These are phyloP conservation scores for Chaitophorus viminalis DNA, from an alignment of 2,888 invertebrate species.

Conservation along the genomic window DNA sequence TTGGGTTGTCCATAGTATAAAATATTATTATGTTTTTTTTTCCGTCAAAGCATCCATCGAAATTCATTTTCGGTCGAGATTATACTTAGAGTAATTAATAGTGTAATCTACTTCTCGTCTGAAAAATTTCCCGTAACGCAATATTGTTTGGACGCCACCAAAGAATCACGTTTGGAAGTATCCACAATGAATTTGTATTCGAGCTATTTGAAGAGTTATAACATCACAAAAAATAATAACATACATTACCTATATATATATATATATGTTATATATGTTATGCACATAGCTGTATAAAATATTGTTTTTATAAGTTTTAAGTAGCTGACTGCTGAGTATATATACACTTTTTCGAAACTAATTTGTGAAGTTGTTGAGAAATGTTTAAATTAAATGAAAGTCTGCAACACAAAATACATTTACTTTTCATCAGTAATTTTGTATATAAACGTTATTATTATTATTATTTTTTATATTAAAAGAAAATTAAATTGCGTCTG, in stretches of 20 bases:
- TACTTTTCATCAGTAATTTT: background rate
- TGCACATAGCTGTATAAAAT: background rate
- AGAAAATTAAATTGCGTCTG: background rate
- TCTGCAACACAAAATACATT: background rate
- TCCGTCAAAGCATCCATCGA: background rate
- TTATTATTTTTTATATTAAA: background rate
- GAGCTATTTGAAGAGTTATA: background rate
- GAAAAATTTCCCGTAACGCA: background rate
- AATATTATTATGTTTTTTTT: background rate
- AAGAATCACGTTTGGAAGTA: background rate
- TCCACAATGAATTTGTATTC: background rate
- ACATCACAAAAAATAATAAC: background rate
- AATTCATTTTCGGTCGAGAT: background rate
- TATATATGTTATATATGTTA: too few relatives aligned
- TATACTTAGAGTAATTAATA: background rate
- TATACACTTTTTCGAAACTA: background rate
- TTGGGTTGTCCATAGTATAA: conserved; percentile 7
- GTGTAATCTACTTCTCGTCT: background rate
- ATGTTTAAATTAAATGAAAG: background rate
- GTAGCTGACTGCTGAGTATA: too few relatives aligned
- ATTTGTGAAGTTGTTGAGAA: background rate
- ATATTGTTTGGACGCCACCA: background rate
- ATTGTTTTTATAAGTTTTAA: background rate
- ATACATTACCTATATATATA: too few relatives aligned
- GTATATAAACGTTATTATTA: background rate